Conservation (phyloP, 1,140 invertebrate genomes). For the Drosophila novamexicana region DNA sequence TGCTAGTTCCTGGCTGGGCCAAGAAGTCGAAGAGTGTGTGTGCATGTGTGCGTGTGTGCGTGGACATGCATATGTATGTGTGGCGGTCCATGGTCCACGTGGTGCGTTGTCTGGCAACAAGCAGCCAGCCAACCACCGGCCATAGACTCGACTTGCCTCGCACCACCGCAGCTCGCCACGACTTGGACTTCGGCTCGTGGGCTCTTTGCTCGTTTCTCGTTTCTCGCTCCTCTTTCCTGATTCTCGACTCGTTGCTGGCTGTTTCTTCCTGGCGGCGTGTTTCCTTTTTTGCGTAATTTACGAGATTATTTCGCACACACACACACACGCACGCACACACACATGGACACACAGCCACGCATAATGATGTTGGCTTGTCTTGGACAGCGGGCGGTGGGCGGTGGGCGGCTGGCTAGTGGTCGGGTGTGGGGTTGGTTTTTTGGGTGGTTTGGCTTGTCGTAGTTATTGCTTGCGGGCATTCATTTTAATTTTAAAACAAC, state of each 20-base stretch:
- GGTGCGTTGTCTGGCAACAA: slow-evolving; percentile 62
- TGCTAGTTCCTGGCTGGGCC: slow-evolving; percentile 11
- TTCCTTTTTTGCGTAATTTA: slow-evolving; percentile 82
- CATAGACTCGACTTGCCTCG: slow-evolving; percentile 13
- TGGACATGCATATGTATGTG: slow-evolving; percentile 3
- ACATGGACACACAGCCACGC: slow-evolving; percentile 73
- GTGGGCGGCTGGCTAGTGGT: slow-evolving; percentile 23
- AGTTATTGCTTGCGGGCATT: slow-evolving; percentile 82
- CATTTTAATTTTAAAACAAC: slow-evolving; percentile 83
- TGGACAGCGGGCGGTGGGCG: slow-evolving; percentile 61
- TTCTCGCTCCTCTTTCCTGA: slow-evolving; percentile 1
- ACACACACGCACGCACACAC: slow-evolving; percentile 29
- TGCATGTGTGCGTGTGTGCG: neutral
- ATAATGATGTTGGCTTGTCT: slow-evolving; percentile 82
- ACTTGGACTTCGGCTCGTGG: slow-evolving; percentile 8
- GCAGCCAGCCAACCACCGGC: slow-evolving; percentile 69
- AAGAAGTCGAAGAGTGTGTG: slow-evolving; percentile 10
- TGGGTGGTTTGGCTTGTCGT: slow-evolving; percentile 66
- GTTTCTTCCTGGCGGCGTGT: slow-evolving; percentile 52
- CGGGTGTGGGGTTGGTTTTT: neutral
- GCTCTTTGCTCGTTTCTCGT: slow-evolving; percentile 12
- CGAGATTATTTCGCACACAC: slow-evolving; percentile 82
- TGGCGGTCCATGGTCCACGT: slow-evolving; percentile 53
- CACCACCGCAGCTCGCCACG: slow-evolving; percentile 8
- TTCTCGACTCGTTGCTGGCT: slow-evolving; percentile 21